Evolutionary conservation across 2,888 invertebrate species (phyloP), one percentile per base, ranked within the genome.

Genomic region (Aethes cnicana): DNA sequence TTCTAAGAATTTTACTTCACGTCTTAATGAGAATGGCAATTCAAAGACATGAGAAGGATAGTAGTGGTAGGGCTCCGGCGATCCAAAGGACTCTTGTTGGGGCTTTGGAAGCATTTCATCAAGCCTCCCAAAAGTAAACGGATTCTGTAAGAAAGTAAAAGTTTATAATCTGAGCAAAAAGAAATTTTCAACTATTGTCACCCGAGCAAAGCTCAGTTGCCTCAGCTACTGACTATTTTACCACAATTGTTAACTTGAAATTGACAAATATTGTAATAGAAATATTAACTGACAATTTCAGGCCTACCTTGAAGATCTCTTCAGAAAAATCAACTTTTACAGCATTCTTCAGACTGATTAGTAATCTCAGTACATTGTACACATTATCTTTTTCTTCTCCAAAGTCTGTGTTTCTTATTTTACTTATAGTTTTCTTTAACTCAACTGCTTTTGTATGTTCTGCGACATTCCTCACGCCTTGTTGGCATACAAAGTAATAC

Each of bases 11-110:
- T 60, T 36, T 20, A 53, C 73, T 41, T 76, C 69, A 3, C 66
- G 60, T 43, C 72, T 77, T 35, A 89, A 53, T 17, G 83, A 77
- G 59, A 69, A 90, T 14, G 90, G 90, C 47, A 90, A 60, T 39
- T 88, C 81, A 74, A 90, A 90, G 20, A 90, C 68, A 66, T 88
- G 77, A 7, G 84, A 71, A 0, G 90, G 90, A 57, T 67, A 90
- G 54, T 84, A 86, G 14, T 87, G 61, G 54, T 90, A 90, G 4
- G 90, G 90, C 48, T 87, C 75, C 1, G 85, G 78, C 1, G 88
- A 89, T 1, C 87, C 84, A 72, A 83, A 84, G 1, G 57, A 41
- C 57, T 84, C 82, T 33, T 66, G 64, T 4, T 65, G 72, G 0
- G 81, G 82, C 33, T 77, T 84, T 1, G 90, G 90, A 2, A 90